Conservation (phyloP, 1,140 invertebrate genomes). For the Nasonia giraulti region DNA sequence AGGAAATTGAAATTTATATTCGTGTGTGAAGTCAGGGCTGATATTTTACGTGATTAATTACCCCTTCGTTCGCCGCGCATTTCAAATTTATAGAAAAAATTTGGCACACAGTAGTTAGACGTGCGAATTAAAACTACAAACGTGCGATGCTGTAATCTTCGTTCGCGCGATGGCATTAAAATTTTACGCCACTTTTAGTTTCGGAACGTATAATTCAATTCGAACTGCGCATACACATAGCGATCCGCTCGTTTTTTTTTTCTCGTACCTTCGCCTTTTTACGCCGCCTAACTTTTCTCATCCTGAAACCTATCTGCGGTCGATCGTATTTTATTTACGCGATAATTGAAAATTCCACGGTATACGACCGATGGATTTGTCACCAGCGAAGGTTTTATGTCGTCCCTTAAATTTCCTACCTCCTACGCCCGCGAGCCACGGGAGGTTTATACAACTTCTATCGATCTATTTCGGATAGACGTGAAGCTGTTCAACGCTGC, state of each 20-base stretch:
- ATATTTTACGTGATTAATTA: not conserved
- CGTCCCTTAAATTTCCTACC: constrained; percentile 59
- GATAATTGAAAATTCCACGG: constrained; percentile 68
- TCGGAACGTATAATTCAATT: constrained; percentile 14
- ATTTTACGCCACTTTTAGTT: constrained; percentile 5
- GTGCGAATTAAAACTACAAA: too few relatives aligned
- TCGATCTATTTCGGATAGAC: not conserved
- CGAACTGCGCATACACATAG: not conserved
- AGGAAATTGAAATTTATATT: constrained; percentile 40
- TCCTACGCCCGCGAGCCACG: constrained; percentile 9
- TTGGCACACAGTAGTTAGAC: too few relatives aligned
- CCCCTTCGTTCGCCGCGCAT: not conserved
- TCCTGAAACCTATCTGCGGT: constrained; percentile 35
- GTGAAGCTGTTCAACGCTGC: not conserved
- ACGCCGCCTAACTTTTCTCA: constrained; percentile 33
- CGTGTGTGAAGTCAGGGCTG: not conserved
- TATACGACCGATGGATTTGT: constrained; percentile 68
- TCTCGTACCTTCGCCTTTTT: not conserved
- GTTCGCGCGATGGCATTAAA: not conserved
- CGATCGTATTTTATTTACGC: constrained; percentile 65
- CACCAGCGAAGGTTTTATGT: constrained; percentile 65
- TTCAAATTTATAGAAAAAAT: not conserved
- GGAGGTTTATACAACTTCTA: constrained; percentile 13
- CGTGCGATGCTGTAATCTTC: not conserved
- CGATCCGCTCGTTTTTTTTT: constrained; percentile 4